Percentiles rank a stretch among this genome's conserved stretches.
Evolutionary conservation across 2,797 vertebrate genomes (phyloP).

Genomic region (Eulemur rubriventer): DNA sequence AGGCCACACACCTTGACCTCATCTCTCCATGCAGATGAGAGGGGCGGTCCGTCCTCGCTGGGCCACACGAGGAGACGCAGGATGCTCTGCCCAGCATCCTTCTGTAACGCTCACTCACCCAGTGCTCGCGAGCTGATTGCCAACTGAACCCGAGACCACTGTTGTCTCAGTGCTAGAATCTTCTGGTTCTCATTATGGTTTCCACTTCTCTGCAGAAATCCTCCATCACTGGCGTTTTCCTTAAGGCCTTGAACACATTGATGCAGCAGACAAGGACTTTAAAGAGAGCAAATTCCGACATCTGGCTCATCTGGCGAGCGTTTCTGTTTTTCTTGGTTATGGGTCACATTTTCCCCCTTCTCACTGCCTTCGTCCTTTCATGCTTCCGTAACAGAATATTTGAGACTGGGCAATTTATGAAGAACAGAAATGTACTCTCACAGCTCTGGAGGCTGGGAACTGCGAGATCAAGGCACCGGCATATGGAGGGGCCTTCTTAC

Average conservation of each 20-base stretch:
- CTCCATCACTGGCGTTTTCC: not conserved
- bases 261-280: not conserved
- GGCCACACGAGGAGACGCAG: not conserved
- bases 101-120: too few species aligned
- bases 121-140: not conserved
- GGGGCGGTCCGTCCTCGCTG: not conserved
- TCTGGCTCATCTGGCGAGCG: not conserved
- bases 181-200: not conserved
- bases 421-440: not conserved
- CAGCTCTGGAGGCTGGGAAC: not conserved
- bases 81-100: not conserved
- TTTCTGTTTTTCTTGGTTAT: not conserved
- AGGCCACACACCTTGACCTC: not conserved
- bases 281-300: not conserved
- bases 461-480: not conserved
- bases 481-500: too few species aligned
- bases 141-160: not conserved
- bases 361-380: not conserved
- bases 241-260: not conserved
- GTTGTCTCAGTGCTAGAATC: not conserved
- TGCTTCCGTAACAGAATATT: not conserved
- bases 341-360: not conserved
- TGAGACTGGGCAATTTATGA: not conserved
- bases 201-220: not conserved
- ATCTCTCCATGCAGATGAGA: too few species aligned